Base-by-base conservation (phyloP, 2,113 vertebrate species). In the Phasianus colchicus region DNA sequence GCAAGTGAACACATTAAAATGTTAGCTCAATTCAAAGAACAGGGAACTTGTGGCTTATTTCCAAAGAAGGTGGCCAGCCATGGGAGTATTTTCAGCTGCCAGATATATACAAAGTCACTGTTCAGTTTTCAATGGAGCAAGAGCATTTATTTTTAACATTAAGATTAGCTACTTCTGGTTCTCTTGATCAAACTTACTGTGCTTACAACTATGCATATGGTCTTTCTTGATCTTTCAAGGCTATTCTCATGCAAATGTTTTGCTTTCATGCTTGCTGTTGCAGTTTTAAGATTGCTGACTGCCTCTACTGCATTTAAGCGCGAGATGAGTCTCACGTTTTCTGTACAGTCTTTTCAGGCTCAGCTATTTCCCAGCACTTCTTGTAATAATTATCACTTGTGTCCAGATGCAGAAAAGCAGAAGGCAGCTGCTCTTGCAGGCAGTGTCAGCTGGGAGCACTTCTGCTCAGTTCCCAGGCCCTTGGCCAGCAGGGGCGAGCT, bases 391-490 rank as follows among this genome's bases (percentile, higher is more conserved):
- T 80, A 80, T 36, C 64, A 50, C 2, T 76, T 91, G 70, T 74
- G 57, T 86, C 82, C 86, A 96, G 92, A 88, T 87, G 79, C 63
- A 83, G 48, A 66, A 72, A 60, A 87, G 87, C 11, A 3, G 79
- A 92, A 94, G 36, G 70, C 92, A 96, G 94, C 94, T 95, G 89
- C 27, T 88, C 88, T 54, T 83, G 42, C 88, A 76, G 64, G 12
- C 86, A 65, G 48, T 47, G 84, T 95, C 96, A 96, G 76, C 87
- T 89, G 93, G 91, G 88, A 95, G 38, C 48, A 76, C 9, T 87
- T 90, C 91, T 83, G 73, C 76, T 61, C 36, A n/a, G 77, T 96
- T 97, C 96, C 95, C 97, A 97, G 95, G 88, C 80, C 78, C 91
- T 75, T 29, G 24, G 70, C 52, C 67, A 95, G 89, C 86, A 61